Evolutionary conservation across 2,888 invertebrate genomes (phyloP).

Genomic region (Orthosia gracilis): DNA sequence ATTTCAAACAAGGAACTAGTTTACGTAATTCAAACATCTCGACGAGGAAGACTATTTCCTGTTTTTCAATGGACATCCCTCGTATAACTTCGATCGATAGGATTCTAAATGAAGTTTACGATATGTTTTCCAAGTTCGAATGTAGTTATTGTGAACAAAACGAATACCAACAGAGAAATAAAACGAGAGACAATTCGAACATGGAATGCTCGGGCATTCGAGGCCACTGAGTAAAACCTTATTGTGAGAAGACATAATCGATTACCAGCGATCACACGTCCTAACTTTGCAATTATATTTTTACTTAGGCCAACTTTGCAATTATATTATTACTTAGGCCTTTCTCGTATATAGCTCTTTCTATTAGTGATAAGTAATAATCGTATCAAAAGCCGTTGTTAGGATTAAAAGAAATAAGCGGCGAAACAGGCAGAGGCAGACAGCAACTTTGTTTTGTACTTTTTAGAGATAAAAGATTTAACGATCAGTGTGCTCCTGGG

Average conservation of each 20-base stretch:
- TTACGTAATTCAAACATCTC: neutral
- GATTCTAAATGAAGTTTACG: neutral
- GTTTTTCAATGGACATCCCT: conserved; percentile 4
- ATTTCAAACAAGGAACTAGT: neutral
- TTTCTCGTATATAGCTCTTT: no score
- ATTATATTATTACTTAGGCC: no score
- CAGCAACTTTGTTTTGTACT: no score
- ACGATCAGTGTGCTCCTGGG: neutral
- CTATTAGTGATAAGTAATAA: no score
- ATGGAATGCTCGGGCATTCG: no score
- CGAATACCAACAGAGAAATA: neutral
- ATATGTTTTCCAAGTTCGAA: neutral
- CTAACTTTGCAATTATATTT: no score
- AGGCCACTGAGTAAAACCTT: neutral
- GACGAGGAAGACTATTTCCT: neutral
- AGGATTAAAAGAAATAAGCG: no score
- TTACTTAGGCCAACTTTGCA: no score
- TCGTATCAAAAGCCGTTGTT: no score
- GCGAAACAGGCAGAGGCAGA: no score
- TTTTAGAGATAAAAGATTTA: no score
- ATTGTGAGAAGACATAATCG: neutral
- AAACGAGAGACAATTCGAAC: conserved; percentile 4
- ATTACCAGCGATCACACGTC: neutral
- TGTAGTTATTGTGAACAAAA: neutral
- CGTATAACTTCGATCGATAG: conserved; percentile 13